Evolutionary conservation across 2,113 vertebrate genomes (phyloP).

Genomic region (Anolis carolinensis): DNA sequence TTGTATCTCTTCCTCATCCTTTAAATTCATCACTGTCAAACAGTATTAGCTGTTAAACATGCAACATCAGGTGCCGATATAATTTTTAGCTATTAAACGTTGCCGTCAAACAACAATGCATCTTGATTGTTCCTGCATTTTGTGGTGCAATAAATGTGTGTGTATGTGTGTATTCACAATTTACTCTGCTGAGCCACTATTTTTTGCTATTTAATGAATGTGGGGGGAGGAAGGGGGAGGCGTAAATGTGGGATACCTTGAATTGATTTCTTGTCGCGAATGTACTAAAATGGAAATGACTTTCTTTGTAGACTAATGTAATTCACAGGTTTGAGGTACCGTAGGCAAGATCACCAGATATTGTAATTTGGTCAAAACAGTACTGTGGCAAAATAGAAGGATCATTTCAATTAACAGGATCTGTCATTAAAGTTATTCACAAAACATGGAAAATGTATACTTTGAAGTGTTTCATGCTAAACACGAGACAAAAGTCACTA

Average conservation of each 20-base stretch:
- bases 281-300: slow-evolving; percentile 64
- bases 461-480: slow-evolving; percentile 60
- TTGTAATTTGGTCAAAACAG: slow-evolving; percentile 68
- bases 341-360: slow-evolving; percentile 61
- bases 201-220: slow-evolving; percentile 54
- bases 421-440: slow-evolving; percentile 53
- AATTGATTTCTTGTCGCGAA: slow-evolving; percentile 59
- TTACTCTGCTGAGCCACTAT: slow-evolving; percentile 46
- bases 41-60: slow-evolving; percentile 81
- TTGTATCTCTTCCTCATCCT: slow-evolving; percentile 85
- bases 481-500: slow-evolving; percentile 55
- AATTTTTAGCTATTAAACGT: slow-evolving; percentile 82
- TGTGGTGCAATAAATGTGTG: slow-evolving; percentile 64
- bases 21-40: slow-evolving; percentile 85
- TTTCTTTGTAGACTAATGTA: slow-evolving; percentile 68
- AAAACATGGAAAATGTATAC: slow-evolving; percentile 49
- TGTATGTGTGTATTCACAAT: slow-evolving; percentile 43
- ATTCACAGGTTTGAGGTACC: slow-evolving; percentile 65
- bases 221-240: slow-evolving; percentile 29
- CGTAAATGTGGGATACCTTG: slow-evolving; percentile 58
- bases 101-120: slow-evolving; percentile 75
- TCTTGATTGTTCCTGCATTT: slow-evolving; percentile 76
- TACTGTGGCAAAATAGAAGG: slow-evolving; percentile 10
- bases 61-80: slow-evolving; percentile 84
- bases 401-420: slow-evolving; percentile 46